phyloP scores from a whole-genome alignment of 2,888 invertebrate species.

The Polydrusus pterygomalis region DNA sequence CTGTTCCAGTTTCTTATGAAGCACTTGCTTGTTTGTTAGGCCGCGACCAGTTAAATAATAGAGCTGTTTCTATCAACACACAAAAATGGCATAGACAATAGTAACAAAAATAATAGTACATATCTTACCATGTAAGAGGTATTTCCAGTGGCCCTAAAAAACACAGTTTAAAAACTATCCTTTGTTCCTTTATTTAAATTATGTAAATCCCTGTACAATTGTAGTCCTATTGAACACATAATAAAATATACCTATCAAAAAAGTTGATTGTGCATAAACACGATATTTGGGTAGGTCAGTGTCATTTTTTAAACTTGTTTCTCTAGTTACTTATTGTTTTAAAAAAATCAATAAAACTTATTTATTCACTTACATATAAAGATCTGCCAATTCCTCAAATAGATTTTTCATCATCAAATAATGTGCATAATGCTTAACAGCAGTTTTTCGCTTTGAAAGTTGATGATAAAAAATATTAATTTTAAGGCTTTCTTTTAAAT shows the following conservation, averaged over 20 bases:
- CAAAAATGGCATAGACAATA: constrained; percentile 19
- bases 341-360: constrained; percentile 52
- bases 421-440: constrained; percentile 83
- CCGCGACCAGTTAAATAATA: constrained; percentile 64
- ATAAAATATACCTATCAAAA: too few species aligned
- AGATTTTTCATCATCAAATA: constrained; percentile 82
- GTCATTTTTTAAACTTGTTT: too few species aligned
- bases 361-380: constrained; percentile 83
- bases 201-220: too few species aligned
- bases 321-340: too few species aligned
- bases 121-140: constrained; percentile 63
- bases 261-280: too few species aligned
- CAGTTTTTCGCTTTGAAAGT: constrained; percentile 80
- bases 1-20: constrained; percentile 62
- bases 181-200: too few species aligned
- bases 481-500: constrained; percentile 84
- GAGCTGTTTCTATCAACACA: constrained; percentile 62
- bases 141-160: constrained; percentile 66
- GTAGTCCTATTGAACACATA: too few species aligned
- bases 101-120: constrained; percentile 17
- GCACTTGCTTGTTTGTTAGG: constrained; percentile 59
- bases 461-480: constrained; percentile 81
- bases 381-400: constrained; percentile 80
- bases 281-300: too few species aligned
- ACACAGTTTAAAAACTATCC: too few species aligned